These are phyloP conservation scores for Microtus richardsoni DNA, from an alignment of 2,113 vertebrate genomes.

Conservation along the genomic window DNA sequence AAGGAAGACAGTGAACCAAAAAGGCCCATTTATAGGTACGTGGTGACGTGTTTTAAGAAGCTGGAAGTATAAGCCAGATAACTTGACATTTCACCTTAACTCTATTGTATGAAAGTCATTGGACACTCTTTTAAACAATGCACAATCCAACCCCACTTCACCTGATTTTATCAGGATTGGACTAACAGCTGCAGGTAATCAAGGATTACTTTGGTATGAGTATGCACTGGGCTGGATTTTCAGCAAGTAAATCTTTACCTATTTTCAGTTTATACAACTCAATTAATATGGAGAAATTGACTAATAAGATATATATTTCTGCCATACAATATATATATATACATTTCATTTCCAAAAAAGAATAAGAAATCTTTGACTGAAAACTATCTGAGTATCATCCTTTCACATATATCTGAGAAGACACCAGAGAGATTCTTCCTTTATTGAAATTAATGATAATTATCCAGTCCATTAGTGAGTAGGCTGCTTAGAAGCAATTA, in stretches of 20 bases:
- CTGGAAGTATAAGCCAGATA: not conserved
- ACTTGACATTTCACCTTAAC: not conserved
- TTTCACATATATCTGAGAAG: not conserved
- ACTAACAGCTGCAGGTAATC: not conserved
- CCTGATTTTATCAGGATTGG: not conserved
- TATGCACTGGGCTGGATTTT: not conserved
- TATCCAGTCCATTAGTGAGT: conserved; percentile 13
- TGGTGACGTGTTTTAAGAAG: conserved; percentile 11
- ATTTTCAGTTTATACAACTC: not conserved
- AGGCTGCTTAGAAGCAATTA: conserved; percentile 22
- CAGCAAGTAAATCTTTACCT: not conserved
- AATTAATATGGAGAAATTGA: not conserved
- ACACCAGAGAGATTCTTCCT: not conserved
- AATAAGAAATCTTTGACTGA: not conserved
- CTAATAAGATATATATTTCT: not conserved
- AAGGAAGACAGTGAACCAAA: not conserved
- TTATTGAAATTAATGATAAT: not conserved
- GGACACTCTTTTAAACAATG: not conserved
- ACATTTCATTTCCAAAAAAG: not conserved
- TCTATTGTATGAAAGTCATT: not conserved
- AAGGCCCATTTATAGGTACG: not conserved
- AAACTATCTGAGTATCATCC: not conserved
- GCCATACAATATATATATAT: not conserved
- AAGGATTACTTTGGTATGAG: not conserved
- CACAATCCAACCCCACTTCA: not conserved